These are phyloP conservation scores for Mythimna vitellina DNA, from an alignment of 2,888 invertebrate species.

Conservation along the genomic window DNA sequence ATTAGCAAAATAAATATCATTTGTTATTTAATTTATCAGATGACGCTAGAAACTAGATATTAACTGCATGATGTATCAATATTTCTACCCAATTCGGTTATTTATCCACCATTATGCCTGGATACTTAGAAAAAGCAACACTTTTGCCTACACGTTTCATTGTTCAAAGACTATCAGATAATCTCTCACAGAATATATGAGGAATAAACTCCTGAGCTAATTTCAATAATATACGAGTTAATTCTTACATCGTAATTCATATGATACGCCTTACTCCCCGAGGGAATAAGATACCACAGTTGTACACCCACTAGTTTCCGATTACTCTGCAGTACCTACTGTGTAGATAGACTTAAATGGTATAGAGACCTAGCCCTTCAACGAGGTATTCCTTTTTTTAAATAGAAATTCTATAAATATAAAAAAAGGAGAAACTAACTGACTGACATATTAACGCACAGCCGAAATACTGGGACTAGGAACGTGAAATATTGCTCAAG, in stretches of 20 bases:
- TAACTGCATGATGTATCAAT: no score
- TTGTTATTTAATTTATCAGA: no score
- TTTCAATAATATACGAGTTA: conserved; percentile 50
- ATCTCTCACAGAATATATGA: not conserved
- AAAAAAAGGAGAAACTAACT: no score
- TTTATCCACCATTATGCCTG: no score
- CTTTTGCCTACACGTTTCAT: not conserved
- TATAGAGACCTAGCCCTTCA: conserved; percentile 3
- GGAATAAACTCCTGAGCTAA: conserved; percentile 33
- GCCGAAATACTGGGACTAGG: no score
- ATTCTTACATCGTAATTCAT: conserved; percentile 54
- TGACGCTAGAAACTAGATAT: no score
- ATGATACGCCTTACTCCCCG: conserved; percentile 43
- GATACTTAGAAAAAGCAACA: no score
- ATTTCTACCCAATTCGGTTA: no score
- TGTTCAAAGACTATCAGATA: not conserved
- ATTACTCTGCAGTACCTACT: conserved; percentile 20
- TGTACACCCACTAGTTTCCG: conserved; percentile 32
- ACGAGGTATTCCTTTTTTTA: not conserved
- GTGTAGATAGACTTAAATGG: not conserved
- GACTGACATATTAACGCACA: no score
- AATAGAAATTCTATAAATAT: no score
- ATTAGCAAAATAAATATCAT: no score
- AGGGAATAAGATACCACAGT: conserved; percentile 37
- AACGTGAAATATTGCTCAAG: no score